Evolutionary conservation across 2,888 invertebrate genomes (phyloP).

Genomic region (Heliconius cydno): DNA sequence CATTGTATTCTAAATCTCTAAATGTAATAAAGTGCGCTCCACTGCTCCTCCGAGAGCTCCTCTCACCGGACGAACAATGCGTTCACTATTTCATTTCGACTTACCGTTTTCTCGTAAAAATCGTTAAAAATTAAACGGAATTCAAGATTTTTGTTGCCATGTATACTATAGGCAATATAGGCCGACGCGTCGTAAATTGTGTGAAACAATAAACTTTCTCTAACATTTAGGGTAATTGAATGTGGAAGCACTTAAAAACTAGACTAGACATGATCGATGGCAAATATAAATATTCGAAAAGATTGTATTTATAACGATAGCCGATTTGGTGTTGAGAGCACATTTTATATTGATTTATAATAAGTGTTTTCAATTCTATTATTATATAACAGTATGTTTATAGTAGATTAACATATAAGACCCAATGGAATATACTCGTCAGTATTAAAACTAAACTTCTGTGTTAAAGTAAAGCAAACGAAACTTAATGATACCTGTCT

Average conservation of each 20-base stretch:
- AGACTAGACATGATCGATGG: background rate
- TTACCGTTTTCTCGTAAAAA: conserved; percentile 48
- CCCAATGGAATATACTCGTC: too few relatives aligned
- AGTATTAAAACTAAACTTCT: too few relatives aligned
- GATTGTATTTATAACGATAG: background rate
- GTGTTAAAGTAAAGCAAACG: too few relatives aligned
- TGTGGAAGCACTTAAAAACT: conserved; percentile 19
- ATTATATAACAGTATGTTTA: background rate
- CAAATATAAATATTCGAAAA: background rate
- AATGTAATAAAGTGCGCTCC: conserved; percentile 66
- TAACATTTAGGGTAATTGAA: conserved; percentile 51
- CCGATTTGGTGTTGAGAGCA: background rate
- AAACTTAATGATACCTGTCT: too few relatives aligned
- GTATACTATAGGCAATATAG: conserved; percentile 3
- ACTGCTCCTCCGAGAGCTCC: conserved; percentile 53
- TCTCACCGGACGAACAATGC: conserved; percentile 57
- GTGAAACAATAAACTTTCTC: conserved; percentile 56
- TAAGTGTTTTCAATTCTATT: background rate
- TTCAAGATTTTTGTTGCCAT: background rate
- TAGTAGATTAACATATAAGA: background rate
- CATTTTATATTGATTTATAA: background rate
- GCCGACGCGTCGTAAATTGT: conserved; percentile 43
- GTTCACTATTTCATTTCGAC: conserved; percentile 48
- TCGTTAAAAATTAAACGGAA: conserved; percentile 1
- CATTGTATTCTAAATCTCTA: conserved; percentile 62